These are phyloP conservation scores for Tiliacea aurago DNA, from an alignment of 2,888 invertebrate genomes.

Conservation along the genomic window DNA sequence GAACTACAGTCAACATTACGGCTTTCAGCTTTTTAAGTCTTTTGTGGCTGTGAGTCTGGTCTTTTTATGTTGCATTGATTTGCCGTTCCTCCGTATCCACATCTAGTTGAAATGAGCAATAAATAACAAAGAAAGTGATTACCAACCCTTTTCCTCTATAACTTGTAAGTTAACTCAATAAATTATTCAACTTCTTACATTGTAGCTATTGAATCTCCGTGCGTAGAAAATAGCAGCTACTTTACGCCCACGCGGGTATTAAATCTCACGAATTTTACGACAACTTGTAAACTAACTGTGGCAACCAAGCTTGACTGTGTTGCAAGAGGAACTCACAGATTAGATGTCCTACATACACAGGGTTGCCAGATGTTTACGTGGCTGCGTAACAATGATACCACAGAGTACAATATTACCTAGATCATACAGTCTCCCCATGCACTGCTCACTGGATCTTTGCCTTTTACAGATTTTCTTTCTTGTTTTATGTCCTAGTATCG, in stretches of 20 bases:
- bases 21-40: no score
- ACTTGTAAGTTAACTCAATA: constrained; percentile 12
- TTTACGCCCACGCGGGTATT: constrained; percentile 67
- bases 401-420: not conserved
- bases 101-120: not conserved
- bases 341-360: constrained; percentile 74
- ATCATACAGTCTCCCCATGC: not conserved
- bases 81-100: no score
- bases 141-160: not conserved
- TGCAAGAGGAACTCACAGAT: constrained; percentile 79
- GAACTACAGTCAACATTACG: no score
- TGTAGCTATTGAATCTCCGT: constrained; percentile 17
- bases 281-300: constrained; percentile 60
- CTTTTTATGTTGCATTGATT: no score
- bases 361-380: constrained; percentile 48
- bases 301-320: constrained; percentile 70
- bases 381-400: constrained; percentile 12
- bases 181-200: constrained; percentile 36
- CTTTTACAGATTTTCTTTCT: not conserved
- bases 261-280: constrained; percentile 70
- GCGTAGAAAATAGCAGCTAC: constrained; percentile 39
- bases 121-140: not conserved
- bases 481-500: not conserved
- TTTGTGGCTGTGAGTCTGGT: no score
- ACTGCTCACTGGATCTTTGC: not conserved